Evolutionary conservation across 1,140 invertebrate species (phyloP).

Genomic region (Drosophila ercepeae): DNA sequence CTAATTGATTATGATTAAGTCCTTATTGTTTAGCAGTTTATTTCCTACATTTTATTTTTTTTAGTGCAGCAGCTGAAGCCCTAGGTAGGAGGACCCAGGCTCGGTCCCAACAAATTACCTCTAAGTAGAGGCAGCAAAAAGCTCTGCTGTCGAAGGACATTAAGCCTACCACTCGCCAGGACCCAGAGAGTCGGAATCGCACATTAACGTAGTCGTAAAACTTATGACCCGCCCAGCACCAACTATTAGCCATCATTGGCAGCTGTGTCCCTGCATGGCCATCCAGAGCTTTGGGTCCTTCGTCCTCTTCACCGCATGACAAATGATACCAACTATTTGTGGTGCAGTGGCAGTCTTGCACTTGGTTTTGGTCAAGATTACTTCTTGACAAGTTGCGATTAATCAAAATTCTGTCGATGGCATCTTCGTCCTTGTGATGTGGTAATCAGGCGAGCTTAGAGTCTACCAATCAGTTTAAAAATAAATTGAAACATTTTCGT

Average conservation of each 20-base stretch:
- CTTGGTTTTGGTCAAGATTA: not conserved
- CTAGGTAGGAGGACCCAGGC: not conserved
- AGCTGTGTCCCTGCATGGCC: conserved; percentile 31
- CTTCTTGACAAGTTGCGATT: not conserved
- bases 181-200: conserved; percentile 2
- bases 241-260: conserved; percentile 67
- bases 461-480: too few relatives aligned
- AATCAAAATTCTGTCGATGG: not conserved
- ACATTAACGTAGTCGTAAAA: conserved; percentile 58
- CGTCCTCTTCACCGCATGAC: not conserved
- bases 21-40: not conserved
- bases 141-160: conserved; percentile 30
- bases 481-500: not conserved
- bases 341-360: not conserved
- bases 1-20: not conserved
- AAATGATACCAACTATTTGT: not conserved
- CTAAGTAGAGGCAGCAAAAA: conserved; percentile 16
- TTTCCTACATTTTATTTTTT: not conserved
- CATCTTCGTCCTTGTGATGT: not conserved
- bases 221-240: conserved; percentile 45
- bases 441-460: too few relatives aligned
- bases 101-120: conserved; percentile 25
- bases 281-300: conserved; percentile 1
- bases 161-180: conserved; percentile 13
- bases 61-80: not conserved